Conservation (phyloP, 1,140 invertebrate genomes). For the Cecropterus lyciades region DNA sequence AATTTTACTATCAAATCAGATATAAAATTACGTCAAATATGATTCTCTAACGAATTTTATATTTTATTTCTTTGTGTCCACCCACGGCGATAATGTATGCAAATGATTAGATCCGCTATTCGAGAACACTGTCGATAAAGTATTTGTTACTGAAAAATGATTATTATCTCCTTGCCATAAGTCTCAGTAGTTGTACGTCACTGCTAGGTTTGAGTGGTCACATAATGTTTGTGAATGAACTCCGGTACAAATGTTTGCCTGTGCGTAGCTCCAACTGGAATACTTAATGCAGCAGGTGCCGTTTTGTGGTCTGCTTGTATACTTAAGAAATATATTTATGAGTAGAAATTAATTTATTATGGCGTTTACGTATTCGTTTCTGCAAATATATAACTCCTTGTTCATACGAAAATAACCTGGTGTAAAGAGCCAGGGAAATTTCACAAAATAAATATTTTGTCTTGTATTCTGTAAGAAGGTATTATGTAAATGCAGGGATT, state of each 20-base stretch:
- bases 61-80: slow-evolving; percentile 16
- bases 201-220: not conserved
- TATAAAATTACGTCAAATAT: slow-evolving; percentile 16
- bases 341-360: too few species aligned
- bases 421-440: too few species aligned
- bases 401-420: too few species aligned
- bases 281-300: too few species aligned
- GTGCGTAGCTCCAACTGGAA: slow-evolving; percentile 21
- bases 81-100: slow-evolving; percentile 54
- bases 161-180: slow-evolving; percentile 23
- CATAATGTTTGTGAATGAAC: slow-evolving; percentile 25
- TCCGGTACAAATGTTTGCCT: slow-evolving; percentile 24
- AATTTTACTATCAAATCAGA: not conserved
- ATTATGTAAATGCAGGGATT: too few species aligned
- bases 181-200: not conserved
- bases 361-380: too few species aligned
- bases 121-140: not conserved
- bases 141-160: slow-evolving; percentile 13
- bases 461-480: too few species aligned
- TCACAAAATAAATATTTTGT: too few species aligned
- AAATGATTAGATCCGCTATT: slow-evolving; percentile 52
- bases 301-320: too few species aligned
- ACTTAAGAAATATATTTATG: too few species aligned
- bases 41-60: not conserved
- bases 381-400: too few species aligned